phyloP scores from a whole-genome alignment of 2,113 vertebrate species.

The Odocoileus hemionus region DNA sequence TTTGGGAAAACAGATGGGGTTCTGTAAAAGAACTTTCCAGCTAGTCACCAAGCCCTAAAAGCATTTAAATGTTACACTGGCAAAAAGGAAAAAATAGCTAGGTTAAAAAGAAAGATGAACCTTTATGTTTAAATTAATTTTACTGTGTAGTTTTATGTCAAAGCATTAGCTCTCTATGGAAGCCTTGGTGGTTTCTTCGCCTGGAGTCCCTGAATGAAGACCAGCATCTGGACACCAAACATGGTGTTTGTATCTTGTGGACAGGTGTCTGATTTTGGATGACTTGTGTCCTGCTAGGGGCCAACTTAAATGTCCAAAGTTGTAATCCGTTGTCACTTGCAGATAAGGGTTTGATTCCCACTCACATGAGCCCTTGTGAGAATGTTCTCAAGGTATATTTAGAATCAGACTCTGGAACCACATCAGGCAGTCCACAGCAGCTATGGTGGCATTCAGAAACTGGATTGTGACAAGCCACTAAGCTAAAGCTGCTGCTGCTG shows the following conservation, averaged over 20 bases:
- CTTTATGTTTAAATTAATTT: neutral
- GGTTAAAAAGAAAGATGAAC: neutral
- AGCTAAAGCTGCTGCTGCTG: neutral
- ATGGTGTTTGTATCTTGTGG: accelerated
- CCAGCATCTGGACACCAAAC: neutral
- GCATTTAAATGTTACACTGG: neutral
- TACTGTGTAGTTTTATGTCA: neutral
- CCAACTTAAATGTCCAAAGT: neutral
- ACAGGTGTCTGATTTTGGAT: neutral
- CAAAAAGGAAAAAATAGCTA: neutral
- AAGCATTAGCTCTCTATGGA: neutral
- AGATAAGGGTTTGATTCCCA: neutral
- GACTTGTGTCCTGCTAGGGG: neutral
- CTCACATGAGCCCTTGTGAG: neutral
- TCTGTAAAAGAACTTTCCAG: neutral
- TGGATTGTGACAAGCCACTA: neutral
- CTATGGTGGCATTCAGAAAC: neutral
- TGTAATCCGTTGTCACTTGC: neutral
- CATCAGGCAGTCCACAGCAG: neutral
- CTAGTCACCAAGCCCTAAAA: neutral
- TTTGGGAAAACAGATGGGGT: neutral
- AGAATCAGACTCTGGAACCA: neutral
- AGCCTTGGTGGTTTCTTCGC: neutral
- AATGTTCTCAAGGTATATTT: neutral
- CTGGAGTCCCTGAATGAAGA: neutral